phyloP scores from a whole-genome alignment of 2,888 invertebrate species.

The Carcina quercana region DNA sequence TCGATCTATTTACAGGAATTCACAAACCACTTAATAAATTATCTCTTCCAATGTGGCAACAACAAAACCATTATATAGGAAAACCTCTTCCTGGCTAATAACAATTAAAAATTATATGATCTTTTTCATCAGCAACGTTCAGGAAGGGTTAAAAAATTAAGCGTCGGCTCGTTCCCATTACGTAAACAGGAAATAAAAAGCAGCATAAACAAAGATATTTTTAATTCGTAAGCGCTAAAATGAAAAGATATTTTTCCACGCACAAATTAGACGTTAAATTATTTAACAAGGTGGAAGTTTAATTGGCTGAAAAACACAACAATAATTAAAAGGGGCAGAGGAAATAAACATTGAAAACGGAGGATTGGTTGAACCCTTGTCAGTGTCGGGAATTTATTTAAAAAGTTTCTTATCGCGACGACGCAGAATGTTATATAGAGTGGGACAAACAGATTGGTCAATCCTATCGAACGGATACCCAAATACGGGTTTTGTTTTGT shows the following conservation, averaged over 20 bases:
- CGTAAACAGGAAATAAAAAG: not conserved
- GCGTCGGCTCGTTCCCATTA: too few species aligned
- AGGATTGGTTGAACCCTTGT: conserved; percentile 47
- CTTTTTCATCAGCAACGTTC: too few species aligned
- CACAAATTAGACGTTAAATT: conserved; percentile 6
- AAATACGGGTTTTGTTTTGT: too few species aligned
- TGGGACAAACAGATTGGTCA: conserved; percentile 1
- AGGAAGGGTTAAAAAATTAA: too few species aligned
- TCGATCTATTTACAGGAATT: too few species aligned
- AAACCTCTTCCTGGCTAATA: too few species aligned
- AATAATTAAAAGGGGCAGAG: conserved; percentile 28
- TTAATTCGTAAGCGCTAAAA: not conserved
- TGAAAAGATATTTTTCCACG: conserved; percentile 2
- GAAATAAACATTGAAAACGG: conserved; percentile 32
- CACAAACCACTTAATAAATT: too few species aligned
- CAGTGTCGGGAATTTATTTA: conserved; percentile 52
- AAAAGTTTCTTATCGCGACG: conserved; percentile 39
- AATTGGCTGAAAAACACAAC: conserved; percentile 24
- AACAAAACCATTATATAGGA: too few species aligned
- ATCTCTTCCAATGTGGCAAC: too few species aligned
- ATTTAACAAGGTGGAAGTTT: conserved; percentile 20
- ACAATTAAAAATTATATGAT: too few species aligned
- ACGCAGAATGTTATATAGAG: conserved; percentile 13
- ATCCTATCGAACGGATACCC: too few species aligned
- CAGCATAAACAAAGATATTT: not conserved